phyloP scores from a whole-genome alignment of 2,888 invertebrate species.

The Cerastis leucographa region DNA sequence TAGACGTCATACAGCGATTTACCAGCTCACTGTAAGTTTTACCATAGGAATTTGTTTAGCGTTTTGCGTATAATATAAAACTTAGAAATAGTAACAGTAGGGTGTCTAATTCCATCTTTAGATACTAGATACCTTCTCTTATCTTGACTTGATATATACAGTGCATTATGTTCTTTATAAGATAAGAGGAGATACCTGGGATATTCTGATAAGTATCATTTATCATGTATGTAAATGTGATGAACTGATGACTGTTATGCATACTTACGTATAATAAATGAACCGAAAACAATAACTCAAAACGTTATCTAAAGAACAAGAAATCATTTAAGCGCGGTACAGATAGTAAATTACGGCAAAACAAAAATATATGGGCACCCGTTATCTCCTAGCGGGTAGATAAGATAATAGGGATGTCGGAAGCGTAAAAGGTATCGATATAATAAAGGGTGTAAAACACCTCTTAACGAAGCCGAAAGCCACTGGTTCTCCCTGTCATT shows the following conservation, averaged over 20 bases:
- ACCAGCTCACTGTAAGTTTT: neutral
- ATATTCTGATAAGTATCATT: neutral
- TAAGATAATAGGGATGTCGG: slow-evolving; percentile 72
- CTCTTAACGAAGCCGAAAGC: no score
- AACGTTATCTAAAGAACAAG: slow-evolving; percentile 49
- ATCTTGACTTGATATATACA: neutral
- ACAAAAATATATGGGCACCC: slow-evolving; percentile 74
- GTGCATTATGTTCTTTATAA: neutral
- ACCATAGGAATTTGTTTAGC: no score
- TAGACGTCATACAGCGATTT: neutral
- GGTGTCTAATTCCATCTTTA: neutral
- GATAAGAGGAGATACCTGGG: neutral
- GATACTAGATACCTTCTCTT: neutral
- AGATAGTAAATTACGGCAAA: slow-evolving; percentile 59
- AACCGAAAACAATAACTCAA: slow-evolving; percentile 42
- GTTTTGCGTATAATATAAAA: neutral
- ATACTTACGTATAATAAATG: neutral
- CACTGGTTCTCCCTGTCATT: no score
- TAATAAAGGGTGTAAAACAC: no score
- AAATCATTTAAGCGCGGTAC: slow-evolving; percentile 58
- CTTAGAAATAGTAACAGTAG: neutral
- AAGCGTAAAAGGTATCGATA: neutral
- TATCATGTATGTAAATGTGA: neutral
- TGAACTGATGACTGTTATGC: neutral
- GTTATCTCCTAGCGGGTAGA: slow-evolving; percentile 79